Evolutionary conservation across 2,888 invertebrate genomes (phyloP), one percentile per base, ranked within the genome.

Genomic region (Lasioglossum marginatum): DNA sequence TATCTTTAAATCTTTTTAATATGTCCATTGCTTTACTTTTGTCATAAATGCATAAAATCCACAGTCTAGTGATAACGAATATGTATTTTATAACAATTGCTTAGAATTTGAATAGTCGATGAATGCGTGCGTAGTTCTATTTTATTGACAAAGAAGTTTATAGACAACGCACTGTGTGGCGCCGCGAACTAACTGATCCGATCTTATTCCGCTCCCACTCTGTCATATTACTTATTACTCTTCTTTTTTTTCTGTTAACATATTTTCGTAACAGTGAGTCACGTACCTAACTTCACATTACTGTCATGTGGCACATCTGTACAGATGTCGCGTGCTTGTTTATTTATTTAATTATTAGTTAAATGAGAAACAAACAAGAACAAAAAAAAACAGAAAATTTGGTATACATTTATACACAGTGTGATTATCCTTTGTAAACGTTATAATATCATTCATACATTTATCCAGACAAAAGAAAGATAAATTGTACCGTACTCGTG

Each of bases 131-230:
- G 2, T 10, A 57, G n/a, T 10, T 57, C n/a, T 4, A 4, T n/a
- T 52, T 57, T 10, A 10, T 57, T 10, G 3, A 57, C 52, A n/a
- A 57, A 57, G 10, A 57, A 52, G 48, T 52, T 52, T 8, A 2
- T 52, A 8, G 52, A 52, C 52, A 19, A 6, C 16, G 19, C 48
- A 48, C 60, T 37, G 74, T 71, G 78, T 84, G 74, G 45, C 78
- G 48, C 48, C 84, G 52, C 40, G 10, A 68, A 60, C 27, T 27
- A 60, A 57, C n/a, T 34, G 16, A 63, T 40, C n/a, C 34, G 10
- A 48, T 31, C 40, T 72, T 70, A 16, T 63, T 63, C 19, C 19
- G 43, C 63, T 68, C 31, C 34, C 63, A 66, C 8, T 66, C 63
- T 16, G 63, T 6, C 19, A 27, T 16, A 27, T 16, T 34, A 31